Evolutionary conservation across 2,888 invertebrate species (phyloP).

Genomic region (Axea sp.): DNA sequence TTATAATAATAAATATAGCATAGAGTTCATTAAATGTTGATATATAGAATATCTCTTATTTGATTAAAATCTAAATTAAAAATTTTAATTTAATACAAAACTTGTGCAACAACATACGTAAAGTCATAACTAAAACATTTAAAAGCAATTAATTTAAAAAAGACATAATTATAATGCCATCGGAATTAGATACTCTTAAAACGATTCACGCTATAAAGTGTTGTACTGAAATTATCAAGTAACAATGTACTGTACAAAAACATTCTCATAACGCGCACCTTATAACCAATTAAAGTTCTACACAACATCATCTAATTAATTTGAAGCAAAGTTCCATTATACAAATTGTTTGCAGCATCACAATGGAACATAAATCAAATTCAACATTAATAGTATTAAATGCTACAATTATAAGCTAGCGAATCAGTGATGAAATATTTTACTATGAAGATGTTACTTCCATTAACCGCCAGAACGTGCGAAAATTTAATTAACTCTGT

Average conservation of each 20-base stretch:
- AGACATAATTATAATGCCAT: constrained; percentile 15
- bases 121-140: not conserved
- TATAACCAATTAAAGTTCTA: constrained; percentile 24
- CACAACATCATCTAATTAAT: constrained; percentile 35
- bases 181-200: constrained; percentile 10
- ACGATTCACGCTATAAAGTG: constrained; percentile 19
- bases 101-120: not conserved
- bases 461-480: not conserved
- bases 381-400: constrained; percentile 3
- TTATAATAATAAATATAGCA: not conserved
- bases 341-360: constrained; percentile 15
- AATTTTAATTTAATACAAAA: not conserved
- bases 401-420: constrained; percentile 1
- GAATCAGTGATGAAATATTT: not conserved
- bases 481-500: constrained; percentile 11
- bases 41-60: not conserved
- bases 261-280: constrained; percentile 21
- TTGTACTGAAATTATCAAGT: constrained; percentile 19
- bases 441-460: constrained; percentile 1
- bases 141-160: constrained; percentile 8
- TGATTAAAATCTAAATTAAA: not conserved
- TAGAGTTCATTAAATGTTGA: not conserved
- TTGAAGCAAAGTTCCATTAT: constrained; percentile 24
- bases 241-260: constrained; percentile 16
- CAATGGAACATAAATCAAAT: constrained; percentile 30